Base-by-base conservation (phyloP, 2,888 invertebrate genomes). In the Eutolmus rufibarbis region DNA sequence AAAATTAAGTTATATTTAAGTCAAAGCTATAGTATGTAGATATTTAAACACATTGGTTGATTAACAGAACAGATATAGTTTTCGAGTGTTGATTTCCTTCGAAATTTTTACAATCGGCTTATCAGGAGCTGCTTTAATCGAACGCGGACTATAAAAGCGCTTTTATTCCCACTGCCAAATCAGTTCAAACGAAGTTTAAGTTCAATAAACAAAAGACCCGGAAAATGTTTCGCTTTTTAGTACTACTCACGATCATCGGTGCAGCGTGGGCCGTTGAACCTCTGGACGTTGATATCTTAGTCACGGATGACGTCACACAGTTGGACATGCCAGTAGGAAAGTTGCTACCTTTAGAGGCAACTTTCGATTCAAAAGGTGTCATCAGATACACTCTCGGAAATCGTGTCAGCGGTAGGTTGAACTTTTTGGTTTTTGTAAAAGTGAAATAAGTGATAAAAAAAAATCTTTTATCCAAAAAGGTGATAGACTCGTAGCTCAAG, bases 401-500 rank as follows among this genome's bases (percentile, higher is more conserved):
- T 51, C 81, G 81, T n/a, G 28, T 51, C 5, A n/a, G n/a, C 31
- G 81, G 81, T 81, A 56, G 1, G 43, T 34, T 37, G 16, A 46
- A 46, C 43, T 12, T 16, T 46, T 16, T 46, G 16, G 8, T 14
- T 78, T 12, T 43, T 78, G 14, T 19, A 46, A 4, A 1, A 51
- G 7, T 51, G 16, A 4, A n/a, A 51, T n/a, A 12, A 7, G 34
- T 34, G 7, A 46, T 78, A 23, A 46, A 0, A n/a, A n/a, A n/a
- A 40, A 43, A 23, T 46, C 1, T 0, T 16, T 23, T 37, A n/a
- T 9, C 0, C 19, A 14, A 76, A 76, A 19, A 89, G 89, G 87
- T 46, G 89, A 90, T 74, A 87, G 87, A 4, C 57, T 89, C 2
- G 89, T 90, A 5, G 88, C 89, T 5, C 88, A 88, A 40, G 82